These are phyloP conservation scores for Pogonomyrmex barbatus DNA, from an alignment of 1,140 invertebrate species.

Conservation along the genomic window DNA sequence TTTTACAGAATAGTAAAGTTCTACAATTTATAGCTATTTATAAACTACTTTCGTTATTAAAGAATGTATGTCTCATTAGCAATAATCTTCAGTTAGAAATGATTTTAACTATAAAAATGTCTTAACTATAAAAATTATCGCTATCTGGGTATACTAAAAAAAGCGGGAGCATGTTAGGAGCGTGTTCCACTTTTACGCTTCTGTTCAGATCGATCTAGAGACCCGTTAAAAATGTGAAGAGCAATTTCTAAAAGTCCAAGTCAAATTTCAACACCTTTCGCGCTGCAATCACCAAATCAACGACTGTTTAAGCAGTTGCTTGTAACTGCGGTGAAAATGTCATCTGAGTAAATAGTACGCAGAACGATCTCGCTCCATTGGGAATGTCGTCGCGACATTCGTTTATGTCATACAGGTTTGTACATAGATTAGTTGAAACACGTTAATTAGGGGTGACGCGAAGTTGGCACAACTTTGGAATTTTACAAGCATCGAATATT, in stretches of 20 bases:
- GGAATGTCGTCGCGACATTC: slow-evolving; percentile 58
- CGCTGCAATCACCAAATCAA: slow-evolving; percentile 40
- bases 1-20: not conserved
- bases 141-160: not conserved
- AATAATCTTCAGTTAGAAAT: not conserved
- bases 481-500: slow-evolving; percentile 31
- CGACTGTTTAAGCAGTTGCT: slow-evolving; percentile 81
- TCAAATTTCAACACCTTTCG: slow-evolving; percentile 44
- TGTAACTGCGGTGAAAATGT: slow-evolving; percentile 77
- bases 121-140: not conserved
- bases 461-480: slow-evolving; percentile 2
- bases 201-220: not conserved
- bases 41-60: not conserved
- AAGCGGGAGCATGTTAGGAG: too few species aligned
- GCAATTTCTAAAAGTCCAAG: slow-evolving; percentile 14
- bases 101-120: not conserved
- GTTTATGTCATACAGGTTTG: slow-evolving; percentile 68
- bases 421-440: slow-evolving; percentile 63
- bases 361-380: slow-evolving; percentile 40
- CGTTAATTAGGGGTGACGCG: slow-evolving; percentile 57
- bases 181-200: not conserved
- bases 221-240: not conserved
- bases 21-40: not conserved
- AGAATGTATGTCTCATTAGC: not conserved
- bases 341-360: slow-evolving; percentile 79